Percentiles rank a stretch among this genome's conserved stretches.
These are phyloP conservation scores for Cassiopea xamachana DNA, from an alignment of 30 jellyfish, hydroid and myxozoan genomes.

Conservation along the genomic window DNA sequence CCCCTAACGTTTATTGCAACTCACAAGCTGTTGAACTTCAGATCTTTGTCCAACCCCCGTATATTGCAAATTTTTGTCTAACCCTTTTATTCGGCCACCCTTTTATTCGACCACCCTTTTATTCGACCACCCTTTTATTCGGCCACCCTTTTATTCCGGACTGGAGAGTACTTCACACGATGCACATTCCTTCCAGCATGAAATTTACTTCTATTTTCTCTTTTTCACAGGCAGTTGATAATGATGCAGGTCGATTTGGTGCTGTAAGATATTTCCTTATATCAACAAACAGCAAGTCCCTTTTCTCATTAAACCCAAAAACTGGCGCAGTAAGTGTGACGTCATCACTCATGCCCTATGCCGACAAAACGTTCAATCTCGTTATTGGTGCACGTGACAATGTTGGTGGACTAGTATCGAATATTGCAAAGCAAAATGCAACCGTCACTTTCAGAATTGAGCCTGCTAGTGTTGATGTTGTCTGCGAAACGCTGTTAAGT, in stretches of 20 bases:
- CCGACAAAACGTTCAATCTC: constrained; percentile 53
- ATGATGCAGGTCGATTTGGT: constrained; percentile 64
- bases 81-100: no score
- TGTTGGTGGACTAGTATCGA: constrained; percentile 33
- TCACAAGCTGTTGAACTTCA: no score
- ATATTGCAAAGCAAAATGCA: constrained; percentile 31
- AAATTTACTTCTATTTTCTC: no score
- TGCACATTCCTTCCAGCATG: no score
- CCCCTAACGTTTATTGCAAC: no score
- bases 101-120: no score
- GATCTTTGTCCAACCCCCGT: no score
- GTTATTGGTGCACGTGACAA: constrained; percentile 73
- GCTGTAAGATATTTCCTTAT: constrained; percentile 37
- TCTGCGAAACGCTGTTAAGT: constrained; percentile 35
- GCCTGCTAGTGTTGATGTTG: constrained; percentile 65
- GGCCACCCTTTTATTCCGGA: no score
- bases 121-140: no score
- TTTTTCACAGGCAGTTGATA: constrained; percentile 48
- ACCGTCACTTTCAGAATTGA: constrained; percentile 54
- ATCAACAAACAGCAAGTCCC: constrained; percentile 44
- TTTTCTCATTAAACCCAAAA: constrained; percentile 40
- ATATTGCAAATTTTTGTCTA: no score
- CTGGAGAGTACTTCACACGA: no score
- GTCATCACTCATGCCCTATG: constrained; percentile 58
- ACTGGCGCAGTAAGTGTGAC: constrained; percentile 70